phyloP scores from a whole-genome alignment of 2,113 vertebrate genomes.

The Craseonycteris thonglongyai region DNA sequence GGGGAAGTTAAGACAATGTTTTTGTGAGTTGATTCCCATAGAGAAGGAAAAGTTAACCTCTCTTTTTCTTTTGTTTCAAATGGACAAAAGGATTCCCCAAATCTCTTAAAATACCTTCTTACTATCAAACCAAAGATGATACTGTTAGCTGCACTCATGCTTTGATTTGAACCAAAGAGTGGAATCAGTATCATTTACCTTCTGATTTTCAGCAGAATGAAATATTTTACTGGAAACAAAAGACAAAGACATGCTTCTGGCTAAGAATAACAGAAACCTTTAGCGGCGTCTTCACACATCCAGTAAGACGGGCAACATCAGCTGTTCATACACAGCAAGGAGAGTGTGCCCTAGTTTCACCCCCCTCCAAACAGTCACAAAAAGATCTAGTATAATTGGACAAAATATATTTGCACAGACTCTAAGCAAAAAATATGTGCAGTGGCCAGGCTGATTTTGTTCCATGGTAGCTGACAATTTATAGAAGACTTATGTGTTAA shows the following conservation, averaged over 20 bases:
- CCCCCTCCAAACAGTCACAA: not conserved
- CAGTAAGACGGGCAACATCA: not conserved
- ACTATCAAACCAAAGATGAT: not conserved
- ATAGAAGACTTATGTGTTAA: not conserved
- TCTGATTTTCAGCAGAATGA: not conserved
- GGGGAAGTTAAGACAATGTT: not conserved
- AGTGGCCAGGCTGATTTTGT: not conserved
- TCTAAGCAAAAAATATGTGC: not conserved
- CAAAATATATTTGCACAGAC: not conserved
- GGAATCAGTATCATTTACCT: not conserved
- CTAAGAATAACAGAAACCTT: not conserved
- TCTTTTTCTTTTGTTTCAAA: not conserved
- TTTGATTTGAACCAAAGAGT: not conserved
- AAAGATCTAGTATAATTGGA: not conserved
- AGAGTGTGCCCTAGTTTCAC: not conserved
- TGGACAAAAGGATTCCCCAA: not conserved
- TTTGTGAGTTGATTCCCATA: not conserved
- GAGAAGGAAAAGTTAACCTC: not conserved
- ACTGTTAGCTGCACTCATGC: not conserved
- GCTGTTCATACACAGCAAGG: not conserved
- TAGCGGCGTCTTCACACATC: not conserved
- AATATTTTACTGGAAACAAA: constrained; percentile 12
- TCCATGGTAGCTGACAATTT: not conserved
- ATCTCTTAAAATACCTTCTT: not conserved
- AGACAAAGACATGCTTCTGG: not conserved